These are phyloP conservation scores for Microchirus variegatus DNA, from an alignment of 2,797 vertebrate genomes.

Conservation along the genomic window DNA sequence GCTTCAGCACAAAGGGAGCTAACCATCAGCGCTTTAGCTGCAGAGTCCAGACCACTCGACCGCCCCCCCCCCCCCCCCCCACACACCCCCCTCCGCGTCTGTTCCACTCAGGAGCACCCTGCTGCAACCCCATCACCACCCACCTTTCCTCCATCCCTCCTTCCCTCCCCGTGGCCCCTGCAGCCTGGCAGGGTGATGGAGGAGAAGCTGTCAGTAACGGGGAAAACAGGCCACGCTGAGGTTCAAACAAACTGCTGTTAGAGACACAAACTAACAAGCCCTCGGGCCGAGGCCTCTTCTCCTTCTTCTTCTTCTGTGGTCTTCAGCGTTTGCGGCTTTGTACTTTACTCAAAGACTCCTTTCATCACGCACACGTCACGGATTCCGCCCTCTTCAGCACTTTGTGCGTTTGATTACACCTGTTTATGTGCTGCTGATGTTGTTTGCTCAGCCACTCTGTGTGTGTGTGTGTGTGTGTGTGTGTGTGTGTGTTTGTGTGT, in stretches of 20 bases:
- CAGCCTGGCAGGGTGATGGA: constrained; percentile 56
- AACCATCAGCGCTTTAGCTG: constrained; percentile 80
- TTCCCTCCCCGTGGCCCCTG: constrained; percentile 32
- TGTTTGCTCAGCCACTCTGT: constrained; percentile 73
- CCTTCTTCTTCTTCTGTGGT: constrained; percentile 52
- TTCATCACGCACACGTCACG: constrained; percentile 74
- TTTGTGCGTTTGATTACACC: constrained; percentile 75
- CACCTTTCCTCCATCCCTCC: no score
- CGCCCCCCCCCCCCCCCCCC: no score
- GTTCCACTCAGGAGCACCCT: constrained; percentile 16
- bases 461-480: constrained; percentile 40
- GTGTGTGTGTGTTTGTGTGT: constrained; percentile 45
- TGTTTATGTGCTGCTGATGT: constrained; percentile 70
- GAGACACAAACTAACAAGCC: constrained; percentile 74
- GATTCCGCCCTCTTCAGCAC: constrained; percentile 74
- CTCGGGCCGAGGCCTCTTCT: constrained; percentile 55
- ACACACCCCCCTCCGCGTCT: not conserved
- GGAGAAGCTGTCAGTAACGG: constrained; percentile 64
- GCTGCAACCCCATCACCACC: not conserved
- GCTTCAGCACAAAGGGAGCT: constrained; percentile 82
- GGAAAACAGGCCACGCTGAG: constrained; percentile 48
- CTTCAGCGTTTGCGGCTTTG: constrained; percentile 47
- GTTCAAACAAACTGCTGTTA: constrained; percentile 78
- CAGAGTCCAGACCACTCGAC: constrained; percentile 40
- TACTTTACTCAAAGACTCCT: constrained; percentile 65